Evolutionary conservation across 1,140 invertebrate species (phyloP).

Genomic region (Atta cephalotes): DNA sequence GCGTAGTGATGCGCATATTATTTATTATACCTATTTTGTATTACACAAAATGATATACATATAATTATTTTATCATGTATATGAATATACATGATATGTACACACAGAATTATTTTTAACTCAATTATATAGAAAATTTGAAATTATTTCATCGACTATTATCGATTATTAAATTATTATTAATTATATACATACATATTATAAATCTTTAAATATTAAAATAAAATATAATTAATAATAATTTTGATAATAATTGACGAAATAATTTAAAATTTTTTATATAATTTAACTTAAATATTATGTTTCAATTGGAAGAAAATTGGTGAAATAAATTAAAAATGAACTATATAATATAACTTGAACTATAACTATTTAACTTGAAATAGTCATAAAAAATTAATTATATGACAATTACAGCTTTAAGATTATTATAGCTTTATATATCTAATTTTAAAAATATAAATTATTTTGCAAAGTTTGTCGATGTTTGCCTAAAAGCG

Average conservation of each 20-base stretch:
- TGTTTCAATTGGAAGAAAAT: not conserved
- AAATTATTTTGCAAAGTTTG: constrained; percentile 51
- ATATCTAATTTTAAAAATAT: not conserved
- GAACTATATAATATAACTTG: not conserved
- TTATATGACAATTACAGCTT: not conserved
- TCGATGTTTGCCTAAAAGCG: constrained; percentile 67
- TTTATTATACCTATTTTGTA: constrained; percentile 8
- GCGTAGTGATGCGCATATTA: not conserved
- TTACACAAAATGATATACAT: constrained; percentile 4
- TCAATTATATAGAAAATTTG: not conserved
- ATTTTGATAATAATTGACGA: not conserved
- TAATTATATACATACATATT: not conserved
- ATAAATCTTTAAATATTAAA: not conserved
- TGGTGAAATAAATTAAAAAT: not conserved
- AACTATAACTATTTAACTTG: not conserved
- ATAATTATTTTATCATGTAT: not conserved
- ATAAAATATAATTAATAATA: not conserved
- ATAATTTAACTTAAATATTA: not conserved
- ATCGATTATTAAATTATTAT: not conserved
- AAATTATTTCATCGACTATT: not conserved
- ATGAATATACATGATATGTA: not conserved
- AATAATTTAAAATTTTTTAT: not conserved
- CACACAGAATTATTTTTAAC: not conserved
- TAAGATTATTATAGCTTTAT: not conserved
- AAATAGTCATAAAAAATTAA: not conserved